Conservation (phyloP, 2,888 invertebrate species). For the Nomada ferruginata region DNA sequence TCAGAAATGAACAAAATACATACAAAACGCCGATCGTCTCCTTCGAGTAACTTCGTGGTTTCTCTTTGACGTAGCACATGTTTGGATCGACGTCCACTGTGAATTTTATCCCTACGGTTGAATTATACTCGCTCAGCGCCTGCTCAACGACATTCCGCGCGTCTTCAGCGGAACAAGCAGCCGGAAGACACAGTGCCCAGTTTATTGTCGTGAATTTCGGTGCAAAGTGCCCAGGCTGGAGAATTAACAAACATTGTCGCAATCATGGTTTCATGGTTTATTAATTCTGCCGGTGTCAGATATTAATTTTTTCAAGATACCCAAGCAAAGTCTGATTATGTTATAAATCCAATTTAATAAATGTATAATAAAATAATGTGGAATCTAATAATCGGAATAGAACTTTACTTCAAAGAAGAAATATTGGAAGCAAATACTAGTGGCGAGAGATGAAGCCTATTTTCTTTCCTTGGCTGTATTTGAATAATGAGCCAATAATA, state of each 20-base stretch:
- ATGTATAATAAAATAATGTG: no score
- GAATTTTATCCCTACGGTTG: conserved; percentile 86
- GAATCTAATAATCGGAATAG: no score
- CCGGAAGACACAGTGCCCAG: conserved; percentile 90
- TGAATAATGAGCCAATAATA: no score
- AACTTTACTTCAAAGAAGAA: no score
- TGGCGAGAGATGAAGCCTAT: no score
- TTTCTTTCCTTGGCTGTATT: no score
- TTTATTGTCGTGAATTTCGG: conserved; percentile 89
- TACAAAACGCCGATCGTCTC: conserved; percentile 85
- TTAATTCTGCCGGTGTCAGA: neutral
- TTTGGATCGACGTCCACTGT: conserved; percentile 86
- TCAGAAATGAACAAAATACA: conserved; percentile 67
- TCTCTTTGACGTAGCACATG: conserved; percentile 87
- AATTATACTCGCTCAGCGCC: conserved; percentile 87
- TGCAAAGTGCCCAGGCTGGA: conserved; percentile 90
- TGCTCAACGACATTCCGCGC: conserved; percentile 86
- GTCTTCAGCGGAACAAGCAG: conserved; percentile 87
- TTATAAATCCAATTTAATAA: no score
- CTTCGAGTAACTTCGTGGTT: conserved; percentile 78
- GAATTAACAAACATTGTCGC: neutral
- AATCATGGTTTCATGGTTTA: neutral
- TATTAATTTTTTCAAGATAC: no score
- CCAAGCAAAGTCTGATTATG: no score
- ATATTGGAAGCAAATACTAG: no score